Evolutionary conservation across 1,140 invertebrate genomes (phyloP), one percentile per base, ranked within the genome.

Genomic region (Sinella curviseta): DNA sequence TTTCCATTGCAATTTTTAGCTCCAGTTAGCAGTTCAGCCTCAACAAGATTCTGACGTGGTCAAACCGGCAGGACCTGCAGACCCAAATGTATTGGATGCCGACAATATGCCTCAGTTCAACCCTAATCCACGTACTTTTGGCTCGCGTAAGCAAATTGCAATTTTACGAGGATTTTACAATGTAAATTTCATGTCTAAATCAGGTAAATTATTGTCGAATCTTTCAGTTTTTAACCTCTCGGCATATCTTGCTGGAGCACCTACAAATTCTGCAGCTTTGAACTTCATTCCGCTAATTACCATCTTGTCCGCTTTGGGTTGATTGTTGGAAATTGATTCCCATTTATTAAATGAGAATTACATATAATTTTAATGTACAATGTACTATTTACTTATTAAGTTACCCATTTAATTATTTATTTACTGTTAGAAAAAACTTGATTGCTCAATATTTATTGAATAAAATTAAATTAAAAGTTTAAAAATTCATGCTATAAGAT

Each of bases 281-380:
- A 74, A 31, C 24, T 74, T 74, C 24, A 36, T 74, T 31, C 70
- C 70, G 4, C 30, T 74, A 8, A 74, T 74, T 17, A 74, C 70
- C 8, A 31, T 74, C 31, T 33, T 74, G 30, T 60, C 55, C 12
- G 55, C 55, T n/a, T 4, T 60, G 12, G 55, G 55, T 24, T 60
- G 24, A 60, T 12, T 48, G 4, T 48, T 48, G 39, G n/a, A n/a
- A n/a, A n/a, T n/a, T n/a, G n/a, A n/a, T n/a, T n/a, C n/a, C n/a
- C n/a, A n/a, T n/a, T n/a, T n/a, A n/a, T n/a, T n/a, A n/a, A n/a
- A n/a, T n/a, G n/a, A n/a, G n/a, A n/a, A n/a, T n/a, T n/a, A n/a
- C n/a, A n/a, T n/a, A n/a, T n/a, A n/a, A n/a, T n/a, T n/a, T n/a
- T n/a, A n/a, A n/a, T n/a, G n/a, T n/a, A n/a, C n/a, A n/a, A n/a